Percentiles rank a stretch among this genome's conserved stretches.
phyloP scores from a whole-genome alignment of 2,888 invertebrate species.

The Stenodema calcarata region DNA sequence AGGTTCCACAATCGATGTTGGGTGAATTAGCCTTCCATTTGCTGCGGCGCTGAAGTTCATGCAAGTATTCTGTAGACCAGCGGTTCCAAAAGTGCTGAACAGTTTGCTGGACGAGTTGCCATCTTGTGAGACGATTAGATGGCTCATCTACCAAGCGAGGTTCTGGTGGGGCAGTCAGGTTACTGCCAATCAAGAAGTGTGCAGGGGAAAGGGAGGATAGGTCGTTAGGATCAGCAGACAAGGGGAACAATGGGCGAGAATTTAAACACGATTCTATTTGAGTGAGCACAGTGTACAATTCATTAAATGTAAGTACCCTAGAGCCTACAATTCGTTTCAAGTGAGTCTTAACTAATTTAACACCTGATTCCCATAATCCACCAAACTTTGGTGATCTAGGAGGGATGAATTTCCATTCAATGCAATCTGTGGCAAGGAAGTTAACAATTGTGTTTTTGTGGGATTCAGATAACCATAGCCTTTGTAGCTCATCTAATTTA shows the following conservation, averaged over 20 bases:
- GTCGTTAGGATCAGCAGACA: conserved; percentile 37
- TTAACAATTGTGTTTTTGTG: background rate
- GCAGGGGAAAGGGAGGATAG: conserved; percentile 12
- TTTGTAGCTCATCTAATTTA: background rate
- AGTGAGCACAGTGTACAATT: conserved; percentile 40
- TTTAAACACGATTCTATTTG: conserved; percentile 41
- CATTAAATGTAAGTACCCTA: conserved; percentile 34
- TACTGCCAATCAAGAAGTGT: conserved; percentile 30
- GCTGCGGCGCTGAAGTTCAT: conserved; percentile 16
- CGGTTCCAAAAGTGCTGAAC: conserved; percentile 40
- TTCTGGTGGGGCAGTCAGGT: conserved; percentile 7
- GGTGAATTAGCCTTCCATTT: conserved; percentile 1
- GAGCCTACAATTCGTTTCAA: conserved; percentile 21
- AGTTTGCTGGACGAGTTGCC: conserved; percentile 4
- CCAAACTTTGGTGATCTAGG: conserved; percentile 40
- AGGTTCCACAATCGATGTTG: background rate
- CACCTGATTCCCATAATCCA: conserved; percentile 41
- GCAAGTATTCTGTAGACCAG: conserved; percentile 18
- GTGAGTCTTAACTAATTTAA: conserved; percentile 40
- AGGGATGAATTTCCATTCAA: conserved; percentile 39
- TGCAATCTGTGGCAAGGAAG: background rate
- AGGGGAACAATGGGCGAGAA: conserved; percentile 36
- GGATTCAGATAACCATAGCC: background rate
- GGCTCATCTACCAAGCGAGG: too few relatives aligned
- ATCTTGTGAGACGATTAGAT: conserved; percentile 3